Evolutionary conservation across 2,113 vertebrate genomes (phyloP), one percentile per base, ranked within the genome.

Genomic region (Anoura caudifer): DNA sequence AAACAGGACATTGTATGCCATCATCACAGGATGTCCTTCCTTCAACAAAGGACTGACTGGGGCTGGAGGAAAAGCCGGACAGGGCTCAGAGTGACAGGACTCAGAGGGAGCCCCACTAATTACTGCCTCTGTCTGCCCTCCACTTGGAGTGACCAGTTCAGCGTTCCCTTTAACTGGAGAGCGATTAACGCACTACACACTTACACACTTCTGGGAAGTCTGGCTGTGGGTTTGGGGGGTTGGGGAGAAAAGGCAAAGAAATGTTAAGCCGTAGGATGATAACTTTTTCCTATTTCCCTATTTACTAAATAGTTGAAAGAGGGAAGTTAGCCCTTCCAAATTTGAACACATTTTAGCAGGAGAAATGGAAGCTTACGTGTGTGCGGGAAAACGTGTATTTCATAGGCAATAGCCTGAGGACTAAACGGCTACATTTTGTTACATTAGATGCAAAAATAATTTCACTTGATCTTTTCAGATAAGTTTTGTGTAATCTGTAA

Each of bases 1-100:
- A 99, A 98, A 98, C 98, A 98, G 98, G 98, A 99, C 98, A 98
- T 98, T 98, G 99, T 99, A 99, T 99, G 99, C 98, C 99, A 99
- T 99, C 99, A 98, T 99, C 98, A 99, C 98, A 99, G 99, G 99
- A 99, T 99, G 99, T 99, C 99, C 99, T 99, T 99, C 99, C 99
- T 99, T 99, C 98, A 98, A 94, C 98, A 97, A 98, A 97, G 96
- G 5, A 95, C 97, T 92, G 98, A 93, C 97, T 97, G 91, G 93
- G 95, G 98, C 97, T 36, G 72, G 97, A 98, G 98, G 97, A 95
- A 97, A 92, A 96, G 98, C 98, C 43, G 15, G 97, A 67, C 87
- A 33, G 93, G 95, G 95, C 95, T 94, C 87, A 0, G 73, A 61
- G 63, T 7, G 96, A 75, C 88, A n/a, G 92, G 95, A 94, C 95